phyloP scores from a whole-genome alignment of 2,797 vertebrate species.

The Etheostoma perlongum region DNA sequence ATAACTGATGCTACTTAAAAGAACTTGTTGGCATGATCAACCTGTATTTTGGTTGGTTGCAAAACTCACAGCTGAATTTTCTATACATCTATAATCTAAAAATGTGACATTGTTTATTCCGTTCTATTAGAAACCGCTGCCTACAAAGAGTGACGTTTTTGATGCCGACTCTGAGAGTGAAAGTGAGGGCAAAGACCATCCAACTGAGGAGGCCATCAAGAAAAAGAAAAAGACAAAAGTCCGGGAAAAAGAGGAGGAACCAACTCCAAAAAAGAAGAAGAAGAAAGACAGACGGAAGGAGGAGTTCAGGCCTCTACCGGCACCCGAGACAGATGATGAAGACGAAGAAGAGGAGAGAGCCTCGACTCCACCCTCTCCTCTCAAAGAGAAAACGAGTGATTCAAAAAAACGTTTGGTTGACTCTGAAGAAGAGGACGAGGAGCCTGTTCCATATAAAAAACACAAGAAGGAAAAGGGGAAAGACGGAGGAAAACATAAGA shows the following conservation, averaged over 20 bases:
- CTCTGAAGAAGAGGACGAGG: constrained; percentile 87
- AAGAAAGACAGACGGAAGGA: constrained; percentile 86
- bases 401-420: constrained; percentile 89
- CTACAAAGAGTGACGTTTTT: constrained; percentile 91
- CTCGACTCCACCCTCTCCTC: constrained; percentile 44
- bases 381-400: constrained; percentile 82
- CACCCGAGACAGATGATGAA: constrained; percentile 87
- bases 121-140: constrained; percentile 84
- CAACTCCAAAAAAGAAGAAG: constrained; percentile 84
- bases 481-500: constrained; percentile 83
- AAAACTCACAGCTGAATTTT: not conserved
- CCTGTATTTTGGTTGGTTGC: not conserved
- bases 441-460: constrained; percentile 87
- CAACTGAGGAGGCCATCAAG: constrained; percentile 80
- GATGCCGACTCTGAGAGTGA: constrained; percentile 93
- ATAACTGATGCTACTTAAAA: too few species aligned
- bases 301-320: constrained; percentile 87
- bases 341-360: constrained; percentile 73
- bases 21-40: not conserved
- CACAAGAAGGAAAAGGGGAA: constrained; percentile 89
- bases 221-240: constrained; percentile 93
- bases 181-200: constrained; percentile 82
- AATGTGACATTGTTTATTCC: not conserved
- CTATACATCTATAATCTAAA: not conserved
- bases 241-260: constrained; percentile 64